Conservation (phyloP, 2,797 vertebrate genomes). For the Perodicticus potto region DNA sequence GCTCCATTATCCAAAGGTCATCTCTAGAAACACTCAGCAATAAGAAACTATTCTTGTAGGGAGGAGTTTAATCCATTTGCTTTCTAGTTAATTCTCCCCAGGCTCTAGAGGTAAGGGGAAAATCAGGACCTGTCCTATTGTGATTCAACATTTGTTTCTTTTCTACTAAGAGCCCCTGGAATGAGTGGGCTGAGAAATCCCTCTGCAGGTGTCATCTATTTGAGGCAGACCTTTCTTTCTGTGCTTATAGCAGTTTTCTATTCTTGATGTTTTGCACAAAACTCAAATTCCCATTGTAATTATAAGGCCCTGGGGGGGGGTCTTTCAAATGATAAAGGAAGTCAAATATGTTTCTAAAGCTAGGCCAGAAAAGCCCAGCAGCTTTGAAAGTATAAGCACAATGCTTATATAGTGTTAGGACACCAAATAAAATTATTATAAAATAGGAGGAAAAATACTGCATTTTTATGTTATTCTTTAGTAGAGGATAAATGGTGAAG, state of each 20-base stretch:
- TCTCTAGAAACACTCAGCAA: not conserved
- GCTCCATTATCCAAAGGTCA: not conserved
- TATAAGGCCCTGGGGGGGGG: not conserved
- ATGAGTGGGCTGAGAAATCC: not conserved
- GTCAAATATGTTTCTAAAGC: constrained; percentile 46
- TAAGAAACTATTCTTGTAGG: not conserved
- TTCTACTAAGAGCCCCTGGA: constrained; percentile 2
- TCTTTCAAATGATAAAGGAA: constrained; percentile 36
- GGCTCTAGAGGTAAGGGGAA: not conserved
- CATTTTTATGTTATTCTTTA: not conserved
- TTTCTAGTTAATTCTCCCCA: not conserved
- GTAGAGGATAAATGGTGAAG: not conserved
- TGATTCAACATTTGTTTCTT: constrained; percentile 4
- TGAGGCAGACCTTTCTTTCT: not conserved
- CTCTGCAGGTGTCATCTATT: not conserved
- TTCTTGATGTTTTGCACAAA: constrained; percentile 3
- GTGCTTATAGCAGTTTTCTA: constrained; percentile 33
- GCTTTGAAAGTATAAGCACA: constrained; percentile 26
- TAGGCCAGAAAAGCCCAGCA: not conserved
- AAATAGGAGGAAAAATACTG: not conserved
- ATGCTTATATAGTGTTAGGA: not conserved
- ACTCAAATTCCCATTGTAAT: constrained; percentile 43
- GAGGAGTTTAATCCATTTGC: not conserved
- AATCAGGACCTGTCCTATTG: not conserved
- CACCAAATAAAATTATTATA: constrained; percentile 32